Evolutionary conservation across 2,113 vertebrate species (phyloP).

Genomic region (Phalacrocorax carbo): DNA sequence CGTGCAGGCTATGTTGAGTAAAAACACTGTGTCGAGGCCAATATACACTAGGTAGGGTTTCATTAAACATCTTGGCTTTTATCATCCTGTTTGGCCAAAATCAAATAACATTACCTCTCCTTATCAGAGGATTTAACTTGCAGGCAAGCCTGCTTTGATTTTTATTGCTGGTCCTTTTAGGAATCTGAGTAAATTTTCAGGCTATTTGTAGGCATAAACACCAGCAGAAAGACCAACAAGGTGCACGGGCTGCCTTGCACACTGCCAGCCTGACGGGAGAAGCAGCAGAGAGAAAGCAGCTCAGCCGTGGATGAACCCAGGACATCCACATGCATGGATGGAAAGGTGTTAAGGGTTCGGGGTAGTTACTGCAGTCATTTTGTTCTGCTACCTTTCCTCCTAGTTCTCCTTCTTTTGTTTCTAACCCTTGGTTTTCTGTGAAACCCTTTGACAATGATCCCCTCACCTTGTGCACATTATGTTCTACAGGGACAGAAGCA

Average conservation of each 20-base stretch:
- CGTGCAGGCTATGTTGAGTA: slow-evolving; percentile 20
- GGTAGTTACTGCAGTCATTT: accelerated
- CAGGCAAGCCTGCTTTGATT: neutral
- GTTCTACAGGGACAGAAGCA: neutral
- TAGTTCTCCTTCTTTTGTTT: neutral
- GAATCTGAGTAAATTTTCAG: neutral
- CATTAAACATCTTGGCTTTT: slow-evolving; percentile 50
- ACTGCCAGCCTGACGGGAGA: neutral
- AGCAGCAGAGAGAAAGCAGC: neutral
- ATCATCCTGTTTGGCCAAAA: slow-evolving; percentile 32
- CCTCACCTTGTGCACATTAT: neutral
- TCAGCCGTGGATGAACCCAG: neutral
- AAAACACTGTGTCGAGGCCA: slow-evolving; percentile 37
- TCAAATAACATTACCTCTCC: slow-evolving; percentile 26
- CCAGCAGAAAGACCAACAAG: neutral
- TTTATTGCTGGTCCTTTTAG: neutral
- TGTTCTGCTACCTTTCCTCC: neutral
- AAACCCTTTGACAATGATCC: neutral
- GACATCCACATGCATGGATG: neutral
- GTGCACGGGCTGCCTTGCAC: neutral
- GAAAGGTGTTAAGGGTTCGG: neutral
- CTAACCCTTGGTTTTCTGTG: neutral
- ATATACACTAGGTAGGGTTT: slow-evolving; percentile 8
- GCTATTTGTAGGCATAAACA: neutral
- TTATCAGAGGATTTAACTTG: slow-evolving; percentile 15